A percentile compares a stretch with the other conserved stretches of the same genome.
These are phyloP conservation scores for Volucella zonaria DNA, from an alignment of 2,888 invertebrate species.

Conservation along the genomic window DNA sequence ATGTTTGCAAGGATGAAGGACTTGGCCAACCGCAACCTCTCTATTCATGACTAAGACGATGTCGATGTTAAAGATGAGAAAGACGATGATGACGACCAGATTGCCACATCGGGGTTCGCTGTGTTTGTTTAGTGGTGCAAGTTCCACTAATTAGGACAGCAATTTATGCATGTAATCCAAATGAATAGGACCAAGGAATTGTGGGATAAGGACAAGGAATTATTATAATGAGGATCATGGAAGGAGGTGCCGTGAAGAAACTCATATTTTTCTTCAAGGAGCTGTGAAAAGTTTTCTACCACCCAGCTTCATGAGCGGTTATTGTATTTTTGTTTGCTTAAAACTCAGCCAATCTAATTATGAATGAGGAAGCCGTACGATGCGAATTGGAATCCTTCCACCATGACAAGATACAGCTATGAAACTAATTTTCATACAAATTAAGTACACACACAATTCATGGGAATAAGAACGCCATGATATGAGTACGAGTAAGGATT, in stretches of 20 bases:
- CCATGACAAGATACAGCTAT: constrained; percentile 36
- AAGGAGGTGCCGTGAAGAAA: neutral
- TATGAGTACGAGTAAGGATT: neutral
- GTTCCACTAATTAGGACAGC: constrained; percentile 56
- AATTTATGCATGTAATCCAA: constrained; percentile 58
- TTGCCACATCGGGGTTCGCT: constrained; percentile 1
- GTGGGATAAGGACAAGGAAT: constrained; percentile 36
- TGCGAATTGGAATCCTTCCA: neutral
- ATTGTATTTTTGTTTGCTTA: constrained; percentile 14
- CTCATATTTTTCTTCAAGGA: neutral
- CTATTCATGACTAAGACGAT: neutral
- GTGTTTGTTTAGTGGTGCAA: constrained; percentile 57
- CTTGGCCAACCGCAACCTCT: constrained; percentile 15
- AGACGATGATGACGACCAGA: constrained; percentile 4
- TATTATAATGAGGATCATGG: neutral
- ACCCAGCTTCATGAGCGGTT: neutral
- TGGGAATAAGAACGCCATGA: constrained; percentile 6
- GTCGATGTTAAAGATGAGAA: too few relatives aligned
- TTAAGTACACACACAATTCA: constrained; percentile 48
- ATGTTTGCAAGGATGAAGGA: constrained; percentile 36
- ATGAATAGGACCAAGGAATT: constrained; percentile 34
- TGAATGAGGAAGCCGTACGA: constrained; percentile 5
- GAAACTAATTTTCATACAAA: constrained; percentile 64
- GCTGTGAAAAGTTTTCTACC: neutral
- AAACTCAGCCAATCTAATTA: constrained; percentile 42